Evolutionary conservation across 2,888 invertebrate genomes (phyloP).

Genomic region (Calliopum simillimum): DNA sequence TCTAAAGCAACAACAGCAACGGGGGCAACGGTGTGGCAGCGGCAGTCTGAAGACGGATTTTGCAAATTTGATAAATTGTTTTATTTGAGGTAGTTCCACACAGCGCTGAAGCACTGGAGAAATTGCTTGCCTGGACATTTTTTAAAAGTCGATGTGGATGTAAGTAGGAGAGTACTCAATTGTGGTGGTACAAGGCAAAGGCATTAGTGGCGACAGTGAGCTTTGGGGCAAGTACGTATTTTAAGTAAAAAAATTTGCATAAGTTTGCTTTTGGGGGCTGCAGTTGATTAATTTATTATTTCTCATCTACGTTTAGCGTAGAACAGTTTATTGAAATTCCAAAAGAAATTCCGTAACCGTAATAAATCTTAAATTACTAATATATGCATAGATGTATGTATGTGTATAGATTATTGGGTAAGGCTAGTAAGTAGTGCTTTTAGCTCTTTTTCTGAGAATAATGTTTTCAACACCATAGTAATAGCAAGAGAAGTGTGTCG

Average conservation of each 20-base stretch:
- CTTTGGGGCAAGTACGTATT: neutral
- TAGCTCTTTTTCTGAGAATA: neutral
- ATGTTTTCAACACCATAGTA: too few species aligned
- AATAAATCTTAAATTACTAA: neutral
- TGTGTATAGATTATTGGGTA: too few species aligned
- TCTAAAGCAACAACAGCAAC: neutral
- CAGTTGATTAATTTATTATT: constrained; percentile 21
- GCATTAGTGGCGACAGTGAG: neutral
- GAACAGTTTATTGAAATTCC: neutral
- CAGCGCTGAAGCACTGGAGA: neutral
- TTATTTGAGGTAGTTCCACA: neutral
- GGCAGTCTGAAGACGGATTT: constrained; percentile 1
- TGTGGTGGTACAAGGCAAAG: neutral
- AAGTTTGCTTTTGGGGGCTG: neutral
- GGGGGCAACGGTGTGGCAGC: too few species aligned
- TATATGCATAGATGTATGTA: too few species aligned
- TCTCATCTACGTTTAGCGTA: neutral
- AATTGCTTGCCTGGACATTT: neutral
- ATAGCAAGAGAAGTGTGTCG: too few species aligned
- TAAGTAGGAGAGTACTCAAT: too few species aligned
- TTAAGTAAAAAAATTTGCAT: constrained; percentile 17
- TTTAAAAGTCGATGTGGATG: neutral
- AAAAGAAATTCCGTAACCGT: neutral
- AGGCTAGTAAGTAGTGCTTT: neutral
- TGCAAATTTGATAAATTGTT: constrained; percentile 25